Evolutionary conservation across 2,797 vertebrate genomes (phyloP).

Genomic region (Pantherophis alleghaniensis): DNA sequence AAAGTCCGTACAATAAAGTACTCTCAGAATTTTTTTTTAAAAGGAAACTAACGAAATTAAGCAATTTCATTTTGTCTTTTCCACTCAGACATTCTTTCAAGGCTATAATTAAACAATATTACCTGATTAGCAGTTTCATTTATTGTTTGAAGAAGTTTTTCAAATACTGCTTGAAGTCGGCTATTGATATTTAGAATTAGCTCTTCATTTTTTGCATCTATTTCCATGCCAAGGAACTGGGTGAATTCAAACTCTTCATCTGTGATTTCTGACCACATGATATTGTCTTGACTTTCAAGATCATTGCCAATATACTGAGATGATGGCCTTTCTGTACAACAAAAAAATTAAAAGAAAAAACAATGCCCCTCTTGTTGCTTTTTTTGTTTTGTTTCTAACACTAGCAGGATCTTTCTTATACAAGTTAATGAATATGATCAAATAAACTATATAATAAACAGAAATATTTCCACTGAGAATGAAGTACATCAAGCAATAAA

Average conservation of each 20-base stretch:
- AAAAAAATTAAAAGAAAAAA: constrained; percentile 3
- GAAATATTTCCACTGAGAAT: constrained; percentile 13
- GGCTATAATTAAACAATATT: constrained; percentile 37
- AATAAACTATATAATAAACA: not conserved
- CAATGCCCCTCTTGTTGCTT: constrained; percentile 16
- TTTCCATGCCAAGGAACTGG: constrained; percentile 75
- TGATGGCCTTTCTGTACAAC: constrained; percentile 66
- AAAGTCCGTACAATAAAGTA: not conserved
- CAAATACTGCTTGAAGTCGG: constrained; percentile 86
- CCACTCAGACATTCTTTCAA: not conserved
- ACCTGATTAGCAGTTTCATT: constrained; percentile 88
- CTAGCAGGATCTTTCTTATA: not conserved
- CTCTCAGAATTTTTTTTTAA: not conserved
- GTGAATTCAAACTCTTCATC: constrained; percentile 78
- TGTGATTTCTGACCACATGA: constrained; percentile 70
- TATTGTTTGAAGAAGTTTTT: constrained; percentile 90
- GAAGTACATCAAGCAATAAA: constrained; percentile 41
- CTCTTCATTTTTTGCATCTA: constrained; percentile 84
- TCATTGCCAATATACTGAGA: constrained; percentile 64
- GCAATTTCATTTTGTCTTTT: not conserved
- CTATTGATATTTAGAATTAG: constrained; percentile 81
- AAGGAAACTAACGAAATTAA: not conserved
- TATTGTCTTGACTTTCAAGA: constrained; percentile 58
- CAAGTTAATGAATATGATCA: constrained; percentile 21
- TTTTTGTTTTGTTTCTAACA: not conserved